phyloP scores from a whole-genome alignment of 2,888 invertebrate species.

The Busseola fusca region DNA sequence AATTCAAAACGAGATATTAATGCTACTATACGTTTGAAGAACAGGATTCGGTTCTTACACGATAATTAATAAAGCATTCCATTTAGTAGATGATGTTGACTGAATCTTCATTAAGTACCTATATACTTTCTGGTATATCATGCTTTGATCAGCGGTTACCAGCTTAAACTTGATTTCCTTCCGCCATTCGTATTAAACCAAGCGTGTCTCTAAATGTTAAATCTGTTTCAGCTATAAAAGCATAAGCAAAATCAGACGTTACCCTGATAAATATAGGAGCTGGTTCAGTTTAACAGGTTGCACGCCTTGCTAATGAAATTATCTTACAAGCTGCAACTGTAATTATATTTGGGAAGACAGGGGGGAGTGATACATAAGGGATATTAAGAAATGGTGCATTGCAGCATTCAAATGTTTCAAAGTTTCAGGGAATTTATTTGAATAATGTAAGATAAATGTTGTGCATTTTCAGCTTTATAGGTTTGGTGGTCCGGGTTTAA shows the following conservation, averaged over 20 bases:
- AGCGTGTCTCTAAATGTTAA: constrained; percentile 16
- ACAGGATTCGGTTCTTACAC: neutral
- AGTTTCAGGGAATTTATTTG: constrained; percentile 9
- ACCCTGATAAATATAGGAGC: constrained; percentile 19
- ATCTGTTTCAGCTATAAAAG: constrained; percentile 8
- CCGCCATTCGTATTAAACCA: constrained; percentile 10
- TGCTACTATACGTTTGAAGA: neutral
- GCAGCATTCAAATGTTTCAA: constrained; percentile 47
- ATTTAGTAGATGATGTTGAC: neutral
- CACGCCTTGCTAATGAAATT: constrained; percentile 59
- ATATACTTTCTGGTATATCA: neutral
- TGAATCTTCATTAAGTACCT: neutral
- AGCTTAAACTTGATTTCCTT: constrained; percentile 4
- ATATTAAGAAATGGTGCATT: constrained; percentile 62
- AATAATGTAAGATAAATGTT: neutral
- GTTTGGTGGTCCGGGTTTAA: neutral
- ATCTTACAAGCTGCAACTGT: constrained; percentile 63
- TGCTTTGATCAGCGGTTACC: constrained; percentile 1
- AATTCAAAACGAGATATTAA: neutral
- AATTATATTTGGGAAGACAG: constrained; percentile 59
- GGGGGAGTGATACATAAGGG: constrained; percentile 33
- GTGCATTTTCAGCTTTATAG: neutral
- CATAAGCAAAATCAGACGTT: constrained; percentile 25
- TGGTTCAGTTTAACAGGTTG: constrained; percentile 38
- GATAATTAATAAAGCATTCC: neutral